Evolutionary conservation across 2,797 vertebrate species (phyloP), one percentile per base, ranked within the genome.

Genomic region (Sarcoramphus papa): DNA sequence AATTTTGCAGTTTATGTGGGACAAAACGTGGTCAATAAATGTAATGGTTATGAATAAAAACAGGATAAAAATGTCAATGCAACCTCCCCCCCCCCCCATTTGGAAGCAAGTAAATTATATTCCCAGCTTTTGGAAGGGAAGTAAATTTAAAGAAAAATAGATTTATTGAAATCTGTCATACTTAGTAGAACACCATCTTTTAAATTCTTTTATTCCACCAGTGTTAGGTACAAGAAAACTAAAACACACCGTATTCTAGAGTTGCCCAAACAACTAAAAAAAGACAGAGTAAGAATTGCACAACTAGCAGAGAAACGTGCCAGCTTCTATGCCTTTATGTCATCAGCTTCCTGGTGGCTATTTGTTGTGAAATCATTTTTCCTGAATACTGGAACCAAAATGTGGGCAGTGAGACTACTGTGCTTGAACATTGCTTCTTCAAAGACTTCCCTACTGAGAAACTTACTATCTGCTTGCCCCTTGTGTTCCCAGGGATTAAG

Each of bases 81-180:
- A 75, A 41, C 0, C 4, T 6, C 10, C 10, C 9, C 37, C 37
- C 37, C 37, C 37, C 37, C 37, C 4, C 12, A 2, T n/a, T 37
- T 76, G 35, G 57, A 64, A 90, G 41, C 19, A 68, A 37, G 11
- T 64, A 50, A 67, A 62, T 59, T 72, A 35, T 35, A 54, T 69
- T 81, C 17, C 8, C 41, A 78, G 17, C 14, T 68, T 81, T 78
- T 75, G 15, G n/a, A 83, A 76, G 23, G 10, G 23, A 75, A 40
- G 9, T 14, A 24, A 51, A 19, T 89, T 40, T 30, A 69, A 92
- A 45, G 23, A 37, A 65, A 47, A 77, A 33, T 0, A 41, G 9
- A 21, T 70, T 30, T 60, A 16, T 40, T 70, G 35, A 56, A 73
- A 62, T 27, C 4, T 67, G 16, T 48, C 6, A 2, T 75, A 23